Evolutionary conservation across 1,140 invertebrate genomes (phyloP), one percentile per base, ranked within the genome.

Genomic region (Littorina saxatilis): DNA sequence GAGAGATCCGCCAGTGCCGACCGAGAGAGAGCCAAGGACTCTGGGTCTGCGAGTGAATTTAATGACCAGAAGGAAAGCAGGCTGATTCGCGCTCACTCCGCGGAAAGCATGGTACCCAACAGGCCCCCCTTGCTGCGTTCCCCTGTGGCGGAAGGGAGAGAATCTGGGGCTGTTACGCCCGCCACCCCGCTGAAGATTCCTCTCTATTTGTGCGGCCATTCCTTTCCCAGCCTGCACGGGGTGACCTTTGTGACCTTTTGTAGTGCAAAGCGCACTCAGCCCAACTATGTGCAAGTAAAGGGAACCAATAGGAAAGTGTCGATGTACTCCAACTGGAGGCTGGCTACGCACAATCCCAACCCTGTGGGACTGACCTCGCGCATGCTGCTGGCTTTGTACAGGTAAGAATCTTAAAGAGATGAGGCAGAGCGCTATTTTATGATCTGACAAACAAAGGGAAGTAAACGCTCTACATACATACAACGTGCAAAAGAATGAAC

Each of bases 271-370:
- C 95, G 96, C 84, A 96, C 97, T 0, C 98, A 99, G 91, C 98
- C 98, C 0, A 98, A 98, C 93, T 99, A 98, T 91, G 97, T 99
- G 55, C 92, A 92, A 20, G 79, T 86, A 17, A 94, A 95, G 85
- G 92, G 93, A 11, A 95, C 95, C 0, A 96, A 97, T 89, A 95
- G 96, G 84, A 97, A 96, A 87, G 93, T 99, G 55, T 99, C 98
- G 23, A 99, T 99, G 98, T 99, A 99, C 89, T 98, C 97, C 15
- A 98, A 99, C 90, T 99, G 98, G 98, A 96, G 97, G 92, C 92
- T 94, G 83, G 84, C 90, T 32, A 84, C 88, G 29, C 85, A 88
- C 73, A 95, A 86, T 85, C 95, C 95, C 72, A 95, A 96, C 92
- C 94, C 95, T 15, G 91, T 95, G 47, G 95, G 96, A 70, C 93